These are phyloP conservation scores for Polypedilum vanderplanki DNA, from an alignment of 1,140 invertebrate genomes.

Conservation along the genomic window DNA sequence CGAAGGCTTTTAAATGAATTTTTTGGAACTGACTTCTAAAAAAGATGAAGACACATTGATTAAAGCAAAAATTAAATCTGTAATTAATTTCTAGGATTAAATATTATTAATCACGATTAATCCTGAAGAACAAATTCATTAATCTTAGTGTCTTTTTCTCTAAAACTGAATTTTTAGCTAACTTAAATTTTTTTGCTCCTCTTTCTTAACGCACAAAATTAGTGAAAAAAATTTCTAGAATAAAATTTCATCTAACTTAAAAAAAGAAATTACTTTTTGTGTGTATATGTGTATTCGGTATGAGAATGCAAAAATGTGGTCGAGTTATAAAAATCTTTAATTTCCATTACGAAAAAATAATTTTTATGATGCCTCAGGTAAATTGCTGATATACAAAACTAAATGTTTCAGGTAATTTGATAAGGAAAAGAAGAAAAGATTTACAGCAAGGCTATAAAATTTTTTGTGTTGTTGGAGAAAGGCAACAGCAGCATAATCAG, in stretches of 20 bases:
- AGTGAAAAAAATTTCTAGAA: too few relatives aligned
- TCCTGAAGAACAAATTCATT: too few relatives aligned
- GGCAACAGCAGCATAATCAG: slow-evolving; percentile 16
- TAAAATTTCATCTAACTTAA: too few relatives aligned
- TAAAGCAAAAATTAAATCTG: too few relatives aligned
- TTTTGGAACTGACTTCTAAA: too few relatives aligned
- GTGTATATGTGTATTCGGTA: not conserved
- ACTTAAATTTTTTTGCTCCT: too few relatives aligned
- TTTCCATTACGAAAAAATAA: slow-evolving; percentile 5
- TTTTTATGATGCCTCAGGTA: slow-evolving; percentile 10
- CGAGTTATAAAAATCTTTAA: slow-evolving; percentile 12
- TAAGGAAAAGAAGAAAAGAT: slow-evolving; percentile 5
- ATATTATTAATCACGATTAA: too few relatives aligned
- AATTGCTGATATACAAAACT: slow-evolving; percentile 19
- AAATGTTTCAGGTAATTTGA: slow-evolving; percentile 18
- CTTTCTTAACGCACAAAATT: too few relatives aligned
- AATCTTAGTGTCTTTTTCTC: too few relatives aligned
- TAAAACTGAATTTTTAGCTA: too few relatives aligned
- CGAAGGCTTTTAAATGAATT: not conserved
- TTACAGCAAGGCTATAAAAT: not conserved
- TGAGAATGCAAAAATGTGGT: slow-evolving; percentile 12
- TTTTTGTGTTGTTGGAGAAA: not conserved
- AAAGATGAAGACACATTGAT: too few relatives aligned
- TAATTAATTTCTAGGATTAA: too few relatives aligned
- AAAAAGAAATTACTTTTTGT: not conserved